Evolutionary conservation across 2,113 vertebrate genomes (phyloP), one percentile per base, ranked within the genome.

Genomic region (Dasyurus viverrinus): DNA sequence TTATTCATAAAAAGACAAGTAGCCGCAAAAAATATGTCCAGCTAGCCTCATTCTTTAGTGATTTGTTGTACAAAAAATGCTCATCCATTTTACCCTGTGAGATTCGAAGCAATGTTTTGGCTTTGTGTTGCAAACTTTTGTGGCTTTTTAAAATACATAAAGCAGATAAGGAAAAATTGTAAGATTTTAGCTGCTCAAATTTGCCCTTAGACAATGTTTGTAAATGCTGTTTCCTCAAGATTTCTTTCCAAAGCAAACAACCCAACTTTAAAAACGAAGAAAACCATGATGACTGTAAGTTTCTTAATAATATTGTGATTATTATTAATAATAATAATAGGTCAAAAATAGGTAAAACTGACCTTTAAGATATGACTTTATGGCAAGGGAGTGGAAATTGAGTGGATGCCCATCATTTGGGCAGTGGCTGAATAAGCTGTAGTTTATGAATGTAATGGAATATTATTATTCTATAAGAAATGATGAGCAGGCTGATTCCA

Each of bases 1-100:
- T 27, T 23, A 10, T 91, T 97, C 94, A 92, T 94, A 93, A 93
- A 94, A 89, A 94, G 91, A 89, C 89, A 52, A 48, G 12, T 47
- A 93, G 12, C 89, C 26, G 30, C 48, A 95, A 90, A 92, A 54
- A 54, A 26, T 57, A 54, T 1, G 23, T 92, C 89, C 11, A 30
- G 90, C 95, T 91, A 93, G 50, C 54, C 46, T 57, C 0, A 27
- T 23, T 94, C 94, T 96, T 90, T 54, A 90, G 94, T 93, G 92
- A 60, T 53, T 96, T 95, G 90, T 94, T 90, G 27, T 53, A 26
- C 0, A 46, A 48, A 48, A 76, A 48, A 22, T 52, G 52, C 90
- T 94, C 91, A 12, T 48, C 91, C 84, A 53, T 95, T 68, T 95
- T 19, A 90, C 46, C 16, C 10, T 90, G 84, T 92, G n/a, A 95